A percentile compares a stretch with the other conserved stretches of the same genome.
These are phyloP conservation scores for Atractosteus spatula DNA, from an alignment of 2,113 vertebrate species.

Conservation along the genomic window DNA sequence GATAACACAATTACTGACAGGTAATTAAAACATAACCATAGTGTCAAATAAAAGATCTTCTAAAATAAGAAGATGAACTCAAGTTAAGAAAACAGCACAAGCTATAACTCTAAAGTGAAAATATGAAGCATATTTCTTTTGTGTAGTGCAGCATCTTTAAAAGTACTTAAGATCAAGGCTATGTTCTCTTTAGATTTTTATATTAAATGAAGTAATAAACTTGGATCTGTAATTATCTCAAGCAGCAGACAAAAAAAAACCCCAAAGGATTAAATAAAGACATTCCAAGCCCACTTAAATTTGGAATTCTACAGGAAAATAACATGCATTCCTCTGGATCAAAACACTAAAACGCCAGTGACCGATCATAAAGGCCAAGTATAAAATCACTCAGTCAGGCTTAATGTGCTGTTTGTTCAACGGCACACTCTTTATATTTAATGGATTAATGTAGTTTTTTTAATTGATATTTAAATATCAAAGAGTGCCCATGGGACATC, in stretches of 20 bases:
- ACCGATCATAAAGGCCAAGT: constrained; percentile 34
- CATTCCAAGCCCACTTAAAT: constrained; percentile 36
- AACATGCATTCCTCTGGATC: constrained; percentile 29
- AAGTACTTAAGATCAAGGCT: not conserved
- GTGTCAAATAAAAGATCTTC: not conserved
- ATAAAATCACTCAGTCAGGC: no score
- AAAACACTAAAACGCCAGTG: constrained; percentile 36
- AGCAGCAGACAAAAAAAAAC: constrained; percentile 33
- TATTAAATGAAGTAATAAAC: constrained; percentile 41
- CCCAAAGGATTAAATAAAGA: constrained; percentile 20
- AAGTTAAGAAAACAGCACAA: not conserved
- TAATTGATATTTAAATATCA: no score
- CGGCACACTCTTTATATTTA: no score
- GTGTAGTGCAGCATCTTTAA: not conserved
- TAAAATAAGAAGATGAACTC: not conserved
- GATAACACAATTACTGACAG: not conserved
- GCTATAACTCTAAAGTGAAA: not conserved
- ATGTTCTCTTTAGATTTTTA: constrained; percentile 43
- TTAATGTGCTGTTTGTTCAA: no score
- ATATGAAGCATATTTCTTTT: not conserved
- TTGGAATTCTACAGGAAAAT: constrained; percentile 36
- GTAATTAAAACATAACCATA: not conserved
- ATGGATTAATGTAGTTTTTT: no score
- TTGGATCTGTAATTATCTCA: constrained; percentile 38
- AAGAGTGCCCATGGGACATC: no score